Percentiles rank a stretch among this genome's conserved stretches.
Evolutionary conservation across 2,113 vertebrate species (phyloP).

Genomic region (Lipophrys pholis): DNA sequence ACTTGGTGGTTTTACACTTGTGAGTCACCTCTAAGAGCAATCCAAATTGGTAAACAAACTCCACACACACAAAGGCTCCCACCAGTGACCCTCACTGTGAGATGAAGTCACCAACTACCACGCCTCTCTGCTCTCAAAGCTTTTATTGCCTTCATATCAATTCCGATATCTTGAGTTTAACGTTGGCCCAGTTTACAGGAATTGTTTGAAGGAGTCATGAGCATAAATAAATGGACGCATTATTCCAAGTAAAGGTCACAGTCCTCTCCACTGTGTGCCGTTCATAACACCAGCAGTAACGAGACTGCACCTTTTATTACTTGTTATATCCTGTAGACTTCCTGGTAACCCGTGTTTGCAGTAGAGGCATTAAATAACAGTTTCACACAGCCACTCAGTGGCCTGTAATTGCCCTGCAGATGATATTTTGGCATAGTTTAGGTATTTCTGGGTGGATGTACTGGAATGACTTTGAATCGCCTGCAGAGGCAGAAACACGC

Average conservation of each 20-base stretch:
- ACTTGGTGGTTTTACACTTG: too few species aligned
- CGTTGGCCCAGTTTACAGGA: not conserved
- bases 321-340: conserved; percentile 5
- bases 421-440: not conserved
- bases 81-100: too few species aligned
- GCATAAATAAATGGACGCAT: not conserved
- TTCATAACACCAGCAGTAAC: not conserved
- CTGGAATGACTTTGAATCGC: too few species aligned
- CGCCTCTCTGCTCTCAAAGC: not conserved
- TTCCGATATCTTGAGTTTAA: rapidly evolving
- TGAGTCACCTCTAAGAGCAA: too few species aligned
- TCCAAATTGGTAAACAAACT: too few species aligned
- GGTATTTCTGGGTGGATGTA: too few species aligned
- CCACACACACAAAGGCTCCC: too few species aligned
- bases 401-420: conserved; percentile 20
- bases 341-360: conserved; percentile 14
- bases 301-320: not conserved
- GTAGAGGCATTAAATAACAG: conserved; percentile 1
- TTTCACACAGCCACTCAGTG: not conserved
- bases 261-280: not conserved
- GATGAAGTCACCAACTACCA: too few species aligned
- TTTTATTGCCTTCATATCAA: not conserved
- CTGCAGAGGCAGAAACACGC: conserved; percentile 38
- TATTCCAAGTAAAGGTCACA: not conserved
- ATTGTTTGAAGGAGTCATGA: not conserved